Evolutionary conservation across 2,888 invertebrate species (phyloP).

Genomic region (Mactromeris polynyma): DNA sequence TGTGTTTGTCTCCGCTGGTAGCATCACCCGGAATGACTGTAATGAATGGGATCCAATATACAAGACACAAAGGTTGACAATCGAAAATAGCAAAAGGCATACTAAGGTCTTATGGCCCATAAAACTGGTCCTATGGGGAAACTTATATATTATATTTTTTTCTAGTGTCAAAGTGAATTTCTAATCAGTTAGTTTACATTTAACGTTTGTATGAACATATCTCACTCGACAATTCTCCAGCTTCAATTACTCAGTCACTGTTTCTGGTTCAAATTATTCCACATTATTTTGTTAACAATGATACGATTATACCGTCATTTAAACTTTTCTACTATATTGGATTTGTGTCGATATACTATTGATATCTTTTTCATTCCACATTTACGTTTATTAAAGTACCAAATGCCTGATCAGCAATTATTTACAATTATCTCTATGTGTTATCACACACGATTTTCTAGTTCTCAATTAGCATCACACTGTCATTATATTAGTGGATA

Average conservation of each 20-base stretch:
- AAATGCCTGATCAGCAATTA: too few species aligned
- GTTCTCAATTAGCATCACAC: too few species aligned
- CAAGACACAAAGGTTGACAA: background rate
- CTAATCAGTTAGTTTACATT: background rate
- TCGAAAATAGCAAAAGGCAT: background rate
- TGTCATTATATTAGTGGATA: too few species aligned
- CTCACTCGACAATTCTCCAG: background rate
- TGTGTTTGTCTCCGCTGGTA: background rate
- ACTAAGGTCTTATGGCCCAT: background rate
- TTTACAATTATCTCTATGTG: too few species aligned
- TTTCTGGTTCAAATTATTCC: background rate
- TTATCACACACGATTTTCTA: too few species aligned
- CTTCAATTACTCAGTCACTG: background rate
- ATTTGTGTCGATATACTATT: too few species aligned
- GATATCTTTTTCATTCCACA: too few species aligned
- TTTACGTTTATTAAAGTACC: too few species aligned
- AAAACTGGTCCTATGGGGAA: background rate
- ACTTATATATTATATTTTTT: background rate
- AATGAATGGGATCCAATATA: background rate
- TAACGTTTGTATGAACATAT: background rate
- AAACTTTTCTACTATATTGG: too few species aligned
- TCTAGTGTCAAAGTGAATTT: background rate
- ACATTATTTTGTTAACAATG: background rate
- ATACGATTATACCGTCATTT: background rate
- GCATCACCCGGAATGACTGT: background rate